Percentiles rank a stretch among this genome's conserved stretches.
These are phyloP conservation scores for Hypercompe scribonia DNA, from an alignment of 2,888 invertebrate genomes.

Conservation along the genomic window DNA sequence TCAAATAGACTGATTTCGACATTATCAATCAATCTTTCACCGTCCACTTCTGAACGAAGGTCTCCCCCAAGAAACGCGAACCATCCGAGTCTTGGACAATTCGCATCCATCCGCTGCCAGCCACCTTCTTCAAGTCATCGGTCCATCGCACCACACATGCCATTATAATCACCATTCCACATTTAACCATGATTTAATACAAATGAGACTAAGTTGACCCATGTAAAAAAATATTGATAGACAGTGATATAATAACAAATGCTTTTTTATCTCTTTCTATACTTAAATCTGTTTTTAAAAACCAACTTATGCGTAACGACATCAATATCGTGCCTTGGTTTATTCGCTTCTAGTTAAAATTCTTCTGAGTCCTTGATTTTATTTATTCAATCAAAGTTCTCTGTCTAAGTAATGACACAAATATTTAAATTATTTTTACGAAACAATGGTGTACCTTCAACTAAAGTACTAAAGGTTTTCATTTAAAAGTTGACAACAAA, in stretches of 20 bases:
- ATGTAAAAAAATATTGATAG: background rate
- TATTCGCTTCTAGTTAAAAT: background rate
- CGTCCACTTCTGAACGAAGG: too few species aligned
- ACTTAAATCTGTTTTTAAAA: background rate
- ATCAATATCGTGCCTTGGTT: background rate
- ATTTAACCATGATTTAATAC: too few species aligned
- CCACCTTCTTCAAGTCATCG: too few species aligned
- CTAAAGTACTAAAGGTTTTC: constrained; percentile 33
- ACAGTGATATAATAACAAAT: background rate
- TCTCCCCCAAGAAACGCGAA: too few species aligned
- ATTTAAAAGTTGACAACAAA: constrained; percentile 48
- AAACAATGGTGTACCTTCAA: constrained; percentile 4
- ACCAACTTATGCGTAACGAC: background rate
- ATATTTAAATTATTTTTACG: constrained; percentile 12
- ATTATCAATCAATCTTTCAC: too few species aligned
- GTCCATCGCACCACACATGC: too few species aligned
- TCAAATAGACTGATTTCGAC: too few species aligned
- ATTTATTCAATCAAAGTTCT: background rate
- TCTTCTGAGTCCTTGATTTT: background rate
- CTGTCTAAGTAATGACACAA: background rate
- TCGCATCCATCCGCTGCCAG: too few species aligned
- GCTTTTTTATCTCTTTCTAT: too few species aligned
- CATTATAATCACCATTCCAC: too few species aligned
- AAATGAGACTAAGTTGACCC: too few species aligned
- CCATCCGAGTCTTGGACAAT: too few species aligned